Evolutionary conservation across 1,140 invertebrate species (phyloP).

Genomic region (Drosophila ohnishii): DNA sequence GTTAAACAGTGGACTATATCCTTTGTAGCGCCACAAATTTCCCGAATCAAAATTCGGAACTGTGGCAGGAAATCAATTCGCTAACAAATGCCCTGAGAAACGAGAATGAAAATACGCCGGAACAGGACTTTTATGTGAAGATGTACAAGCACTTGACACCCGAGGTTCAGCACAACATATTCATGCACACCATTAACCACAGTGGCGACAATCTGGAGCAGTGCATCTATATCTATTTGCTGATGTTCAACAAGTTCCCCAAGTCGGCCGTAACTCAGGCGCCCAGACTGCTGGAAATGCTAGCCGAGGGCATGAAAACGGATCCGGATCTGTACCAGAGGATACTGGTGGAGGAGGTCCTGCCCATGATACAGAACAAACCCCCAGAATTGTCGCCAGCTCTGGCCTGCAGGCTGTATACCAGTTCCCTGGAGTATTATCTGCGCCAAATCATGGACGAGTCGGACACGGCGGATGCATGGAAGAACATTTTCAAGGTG

Average conservation of each 20-base stretch:
- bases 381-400: slow-evolving; percentile 68
- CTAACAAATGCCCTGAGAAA: slow-evolving; percentile 89
- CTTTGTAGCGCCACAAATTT: slow-evolving; percentile 82
- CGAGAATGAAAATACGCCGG: slow-evolving; percentile 81
- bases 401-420: slow-evolving; percentile 74
- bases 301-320: slow-evolving; percentile 73
- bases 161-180: slow-evolving; percentile 89
- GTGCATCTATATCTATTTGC: slow-evolving; percentile 90
- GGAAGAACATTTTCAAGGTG: slow-evolving; percentile 90
- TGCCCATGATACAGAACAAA: slow-evolving; percentile 79
- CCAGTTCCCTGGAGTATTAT: slow-evolving; percentile 78
- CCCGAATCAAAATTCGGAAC: slow-evolving; percentile 84
- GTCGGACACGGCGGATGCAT: slow-evolving; percentile 89
- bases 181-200: slow-evolving; percentile 92
- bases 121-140: slow-evolving; percentile 85
- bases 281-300: slow-evolving; percentile 74
- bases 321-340: slow-evolving; percentile 74
- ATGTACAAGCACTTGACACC: slow-evolving; percentile 88
- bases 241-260: slow-evolving; percentile 92
- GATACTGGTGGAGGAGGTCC: slow-evolving; percentile 76
- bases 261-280: slow-evolving; percentile 90
- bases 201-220: slow-evolving; percentile 94
- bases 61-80: slow-evolving; percentile 92
- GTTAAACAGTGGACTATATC: not conserved
- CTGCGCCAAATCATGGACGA: slow-evolving; percentile 83